Percentiles rank a stretch among this genome's conserved stretches.
These are phyloP conservation scores for Silurus meridionalis DNA, from an alignment of 2,113 vertebrate species.

Conservation along the genomic window DNA sequence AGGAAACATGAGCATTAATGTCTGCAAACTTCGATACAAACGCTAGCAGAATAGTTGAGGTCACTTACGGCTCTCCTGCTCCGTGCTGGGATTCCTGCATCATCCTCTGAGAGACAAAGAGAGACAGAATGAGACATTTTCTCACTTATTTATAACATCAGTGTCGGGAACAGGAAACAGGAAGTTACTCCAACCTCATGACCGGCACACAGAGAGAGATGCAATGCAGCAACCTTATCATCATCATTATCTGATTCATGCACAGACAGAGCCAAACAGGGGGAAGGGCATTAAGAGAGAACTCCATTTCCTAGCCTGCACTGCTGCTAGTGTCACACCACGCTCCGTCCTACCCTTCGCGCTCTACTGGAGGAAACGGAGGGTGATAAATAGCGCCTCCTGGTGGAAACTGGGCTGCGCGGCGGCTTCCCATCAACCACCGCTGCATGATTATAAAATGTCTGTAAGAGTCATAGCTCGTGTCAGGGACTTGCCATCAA, in stretches of 20 bases:
- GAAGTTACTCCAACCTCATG: conserved; percentile 37
- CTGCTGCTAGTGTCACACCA: conserved; percentile 57
- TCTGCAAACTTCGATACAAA: neutral
- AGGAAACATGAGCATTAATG: neutral
- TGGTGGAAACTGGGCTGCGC: conserved; percentile 89
- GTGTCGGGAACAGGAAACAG: conserved; percentile 6
- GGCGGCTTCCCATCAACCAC: conserved; percentile 92
- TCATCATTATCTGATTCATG: conserved; percentile 34
- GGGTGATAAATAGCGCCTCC: conserved; percentile 81
- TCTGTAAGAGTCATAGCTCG: conserved; percentile 84
- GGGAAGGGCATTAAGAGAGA: conserved; percentile 32
- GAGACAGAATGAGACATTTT: conserved; percentile 1
- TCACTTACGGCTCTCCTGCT: conserved; percentile 96
- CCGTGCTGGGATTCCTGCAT: conserved; percentile 87
- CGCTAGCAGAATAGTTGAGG: neutral
- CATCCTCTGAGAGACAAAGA: conserved; percentile 80
- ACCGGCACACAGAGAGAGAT: conserved; percentile 8
- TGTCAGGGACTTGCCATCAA: conserved; percentile 30
- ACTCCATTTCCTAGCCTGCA: conserved; percentile 51
- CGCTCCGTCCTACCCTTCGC: conserved; percentile 87
- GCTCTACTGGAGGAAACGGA: conserved; percentile 82
- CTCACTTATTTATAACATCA: neutral
- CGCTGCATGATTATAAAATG: conserved; percentile 78
- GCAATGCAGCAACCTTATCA: conserved; percentile 24
- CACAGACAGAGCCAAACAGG: conserved; percentile 28